Percentiles rank a stretch among this genome's conserved stretches.
These are phyloP conservation scores for Euwallacea fornicatus DNA, from an alignment of 1,140 invertebrate species.

Conservation along the genomic window DNA sequence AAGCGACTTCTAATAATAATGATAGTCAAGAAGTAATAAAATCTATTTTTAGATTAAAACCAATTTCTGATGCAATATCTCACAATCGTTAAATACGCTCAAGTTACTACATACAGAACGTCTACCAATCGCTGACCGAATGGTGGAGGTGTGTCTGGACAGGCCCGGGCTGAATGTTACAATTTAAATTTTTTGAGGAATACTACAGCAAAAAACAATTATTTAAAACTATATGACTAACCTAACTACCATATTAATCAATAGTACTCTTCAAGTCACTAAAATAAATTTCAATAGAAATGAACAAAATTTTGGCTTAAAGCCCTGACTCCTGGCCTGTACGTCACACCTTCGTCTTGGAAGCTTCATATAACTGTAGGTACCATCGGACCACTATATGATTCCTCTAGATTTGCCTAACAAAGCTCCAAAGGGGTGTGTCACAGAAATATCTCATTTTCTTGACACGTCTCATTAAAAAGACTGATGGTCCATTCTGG, in stretches of 20 bases:
- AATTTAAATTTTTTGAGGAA: neutral
- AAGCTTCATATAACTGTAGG: neutral
- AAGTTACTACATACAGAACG: neutral
- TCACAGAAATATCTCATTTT: neutral
- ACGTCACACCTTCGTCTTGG: neutral
- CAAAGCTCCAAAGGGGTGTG: neutral
- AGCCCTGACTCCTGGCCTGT: neutral
- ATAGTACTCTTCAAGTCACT: neutral
- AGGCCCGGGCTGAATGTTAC: conserved; percentile 13
- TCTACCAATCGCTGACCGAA: conserved; percentile 17
- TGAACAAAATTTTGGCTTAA: neutral
- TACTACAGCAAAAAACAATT: neutral
- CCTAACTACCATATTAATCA: neutral
- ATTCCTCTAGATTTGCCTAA: neutral
- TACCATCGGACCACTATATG: neutral
- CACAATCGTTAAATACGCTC: conserved; percentile 3
- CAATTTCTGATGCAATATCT: conserved; percentile 23
- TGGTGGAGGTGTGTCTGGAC: conserved; percentile 27
- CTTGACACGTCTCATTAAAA: neutral
- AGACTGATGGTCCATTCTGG: neutral
- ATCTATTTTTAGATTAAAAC: conserved; percentile 20
- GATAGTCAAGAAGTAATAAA: neutral
- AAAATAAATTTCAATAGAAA: neutral
- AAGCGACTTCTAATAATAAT: neutral
- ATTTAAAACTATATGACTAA: neutral